phyloP scores from a whole-genome alignment of 1,140 invertebrate species.

The Drusus annulatus region DNA sequence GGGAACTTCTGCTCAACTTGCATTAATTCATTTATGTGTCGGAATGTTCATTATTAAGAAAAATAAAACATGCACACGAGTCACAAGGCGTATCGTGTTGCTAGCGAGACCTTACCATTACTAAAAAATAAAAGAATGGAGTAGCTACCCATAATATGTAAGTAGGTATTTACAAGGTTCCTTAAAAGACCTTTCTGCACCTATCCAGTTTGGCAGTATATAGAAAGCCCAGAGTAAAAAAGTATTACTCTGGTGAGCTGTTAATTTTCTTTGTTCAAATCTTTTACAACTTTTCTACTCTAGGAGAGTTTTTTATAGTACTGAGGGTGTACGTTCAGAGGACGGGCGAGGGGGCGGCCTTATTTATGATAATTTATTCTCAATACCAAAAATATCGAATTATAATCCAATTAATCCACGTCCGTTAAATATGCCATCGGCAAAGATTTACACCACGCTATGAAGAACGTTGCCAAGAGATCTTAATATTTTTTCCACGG shows the following conservation, averaged over 20 bases:
- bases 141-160: too few species aligned
- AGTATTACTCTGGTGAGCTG: too few species aligned
- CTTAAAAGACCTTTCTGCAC: too few species aligned
- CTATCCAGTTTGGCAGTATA: too few species aligned
- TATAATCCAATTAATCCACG: conserved; percentile 20
- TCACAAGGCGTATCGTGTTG: conserved; percentile 7
- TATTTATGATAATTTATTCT: conserved; percentile 6
- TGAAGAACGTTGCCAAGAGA: neutral
- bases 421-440: neutral
- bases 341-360: neutral
- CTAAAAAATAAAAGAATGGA: too few species aligned
- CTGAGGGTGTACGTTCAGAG: too few species aligned
- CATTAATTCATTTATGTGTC: neutral
- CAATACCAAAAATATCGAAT: neutral
- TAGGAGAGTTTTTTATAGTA: too few species aligned
- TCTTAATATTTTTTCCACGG: neutral
- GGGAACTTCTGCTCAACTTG: neutral
- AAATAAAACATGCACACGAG: conserved; percentile 11
- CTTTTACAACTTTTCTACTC: too few species aligned
- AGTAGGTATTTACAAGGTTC: too few species aligned
- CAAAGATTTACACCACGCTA: neutral
- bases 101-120: neutral
- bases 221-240: too few species aligned
- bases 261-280: too few species aligned
- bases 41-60: neutral